Base-by-base conservation (phyloP, 2,888 invertebrate species). In the Melinaea marsaeus region DNA sequence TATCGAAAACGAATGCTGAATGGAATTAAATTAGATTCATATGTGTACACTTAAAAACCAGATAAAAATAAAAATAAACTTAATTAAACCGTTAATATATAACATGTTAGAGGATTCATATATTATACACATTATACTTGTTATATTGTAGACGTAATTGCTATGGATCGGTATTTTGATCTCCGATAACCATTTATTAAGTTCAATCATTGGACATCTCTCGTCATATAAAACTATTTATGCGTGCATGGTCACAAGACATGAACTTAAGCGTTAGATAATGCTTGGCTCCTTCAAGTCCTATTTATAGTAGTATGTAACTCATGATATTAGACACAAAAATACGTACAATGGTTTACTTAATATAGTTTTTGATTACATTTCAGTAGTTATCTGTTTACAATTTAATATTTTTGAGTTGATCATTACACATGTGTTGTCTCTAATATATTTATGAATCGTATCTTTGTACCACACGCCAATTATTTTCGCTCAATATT, bases 171-270 rank as follows among this genome's bases (percentile, higher is more conserved):
- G 66, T 78, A 77, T 71, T 82, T 80, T 80, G 78, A 78, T 79
- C 75, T 75, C 68, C 73, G 74, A 80, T 84, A 85, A 78, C 79
- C 78, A 85, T 87, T 86, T 87, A 86, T 86, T 84, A 81, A 81
- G 79, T 81, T 81, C 85, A 87, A 87, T 88, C 88, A 86, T 76
- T 76, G 82, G 84, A 81, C 81, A 83, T 76, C 72, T 75, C 79
- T 75, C 72, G 76, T 78, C 78, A 77, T 81, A 80, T 77, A 75
- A 75, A 75, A 72, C 66, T 66, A 69, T 70, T 72, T 64, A 66
- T 70, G 56, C 59, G 65, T 58, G 42, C 57, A 13, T 51, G 37
- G 69, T 71, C 58, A 0, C 58, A 75, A 75, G 68, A 13, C 6
- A 72, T 22, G 61, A 68, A 75, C 63, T 56, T 6, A 2, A 68